phyloP scores from a whole-genome alignment of 2,797 vertebrate genomes.

The Sebastes cheni region DNA sequence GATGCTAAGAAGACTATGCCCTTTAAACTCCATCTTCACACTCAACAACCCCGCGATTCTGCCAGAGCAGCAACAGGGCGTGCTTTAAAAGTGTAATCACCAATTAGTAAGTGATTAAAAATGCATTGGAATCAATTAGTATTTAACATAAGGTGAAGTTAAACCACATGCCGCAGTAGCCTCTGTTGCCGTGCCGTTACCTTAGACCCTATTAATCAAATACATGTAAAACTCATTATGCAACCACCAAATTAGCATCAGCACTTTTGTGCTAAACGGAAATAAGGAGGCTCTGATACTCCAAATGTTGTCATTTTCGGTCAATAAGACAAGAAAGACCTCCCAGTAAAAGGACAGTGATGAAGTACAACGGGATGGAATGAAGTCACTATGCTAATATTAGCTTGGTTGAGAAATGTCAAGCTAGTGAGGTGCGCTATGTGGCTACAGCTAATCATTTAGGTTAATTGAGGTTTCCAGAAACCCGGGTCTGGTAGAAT shows the following conservation, averaged over 20 bases:
- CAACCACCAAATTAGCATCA: constrained; percentile 64
- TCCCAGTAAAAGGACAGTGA: constrained; percentile 59
- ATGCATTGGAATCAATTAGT: constrained; percentile 83
- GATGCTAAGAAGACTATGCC: constrained; percentile 74
- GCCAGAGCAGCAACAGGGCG: constrained; percentile 65
- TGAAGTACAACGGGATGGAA: constrained; percentile 61
- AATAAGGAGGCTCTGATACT: constrained; percentile 50
- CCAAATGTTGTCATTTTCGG: constrained; percentile 71
- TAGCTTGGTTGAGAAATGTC: constrained; percentile 76
- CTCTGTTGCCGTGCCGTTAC: constrained; percentile 53
- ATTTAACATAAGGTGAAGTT: constrained; percentile 82
- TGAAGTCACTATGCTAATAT: constrained; percentile 75
- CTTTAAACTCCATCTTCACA: constrained; percentile 76
- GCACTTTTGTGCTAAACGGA: constrained; percentile 63
- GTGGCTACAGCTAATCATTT: constrained; percentile 76
- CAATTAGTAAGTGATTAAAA: constrained; percentile 83
- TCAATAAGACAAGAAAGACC: constrained; percentile 62
- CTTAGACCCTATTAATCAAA: constrained; percentile 72
- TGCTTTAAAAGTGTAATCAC: constrained; percentile 78
- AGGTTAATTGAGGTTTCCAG: constrained; percentile 82
- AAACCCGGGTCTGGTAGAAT: constrained; percentile 63
- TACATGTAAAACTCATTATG: constrained; percentile 72
- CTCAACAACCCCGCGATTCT: constrained; percentile 51
- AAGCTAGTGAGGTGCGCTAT: constrained; percentile 54
- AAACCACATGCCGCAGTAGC: constrained; percentile 70